These are phyloP conservation scores for Drosophila nebulosa DNA, from an alignment of 1,140 invertebrate species.

Conservation along the genomic window DNA sequence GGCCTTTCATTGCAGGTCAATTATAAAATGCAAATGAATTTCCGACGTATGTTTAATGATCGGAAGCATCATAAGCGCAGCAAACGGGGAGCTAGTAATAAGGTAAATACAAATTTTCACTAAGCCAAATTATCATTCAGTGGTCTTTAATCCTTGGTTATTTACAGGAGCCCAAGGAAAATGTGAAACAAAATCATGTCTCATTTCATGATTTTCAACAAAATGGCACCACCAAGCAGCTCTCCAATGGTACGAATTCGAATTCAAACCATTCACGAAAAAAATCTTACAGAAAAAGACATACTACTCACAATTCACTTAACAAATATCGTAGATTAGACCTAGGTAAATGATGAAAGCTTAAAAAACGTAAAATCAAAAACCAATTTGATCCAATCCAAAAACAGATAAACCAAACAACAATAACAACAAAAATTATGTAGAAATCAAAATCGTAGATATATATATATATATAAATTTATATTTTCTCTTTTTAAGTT, in stretches of 20 bases:
- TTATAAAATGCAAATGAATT: slow-evolving; percentile 95
- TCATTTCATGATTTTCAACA: slow-evolving; percentile 93
- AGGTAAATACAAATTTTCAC: slow-evolving; percentile 83
- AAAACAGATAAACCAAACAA: slow-evolving; percentile 4
- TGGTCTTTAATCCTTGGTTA: too few species aligned
- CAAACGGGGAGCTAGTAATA: slow-evolving; percentile 87
- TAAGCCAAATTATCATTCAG: too few species aligned
- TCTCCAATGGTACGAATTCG: slow-evolving; percentile 90
- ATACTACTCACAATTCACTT: slow-evolving; percentile 81
- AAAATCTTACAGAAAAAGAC: slow-evolving; percentile 81
- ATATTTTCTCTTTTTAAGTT: background rate
- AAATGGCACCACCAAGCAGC: slow-evolving; percentile 91
- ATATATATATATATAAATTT: background rate
- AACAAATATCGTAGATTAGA: slow-evolving; percentile 82
- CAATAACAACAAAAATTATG: background rate
- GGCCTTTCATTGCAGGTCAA: slow-evolving; percentile 85
- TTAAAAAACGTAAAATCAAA: slow-evolving; percentile 31
- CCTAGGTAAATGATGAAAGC: slow-evolving; percentile 80
- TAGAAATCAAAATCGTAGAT: slow-evolving; percentile 13
- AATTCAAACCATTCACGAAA: slow-evolving; percentile 78
- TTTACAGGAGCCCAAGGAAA: slow-evolving; percentile 81
- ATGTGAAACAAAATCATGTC: slow-evolving; percentile 90
- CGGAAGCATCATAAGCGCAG: slow-evolving; percentile 91
- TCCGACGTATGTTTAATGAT: slow-evolving; percentile 90
- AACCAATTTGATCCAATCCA: slow-evolving; percentile 17